Percentiles rank a stretch among this genome's conserved stretches.
Evolutionary conservation across 2,797 vertebrate genomes (phyloP).

Genomic region (Percopsis omiscomaycus): DNA sequence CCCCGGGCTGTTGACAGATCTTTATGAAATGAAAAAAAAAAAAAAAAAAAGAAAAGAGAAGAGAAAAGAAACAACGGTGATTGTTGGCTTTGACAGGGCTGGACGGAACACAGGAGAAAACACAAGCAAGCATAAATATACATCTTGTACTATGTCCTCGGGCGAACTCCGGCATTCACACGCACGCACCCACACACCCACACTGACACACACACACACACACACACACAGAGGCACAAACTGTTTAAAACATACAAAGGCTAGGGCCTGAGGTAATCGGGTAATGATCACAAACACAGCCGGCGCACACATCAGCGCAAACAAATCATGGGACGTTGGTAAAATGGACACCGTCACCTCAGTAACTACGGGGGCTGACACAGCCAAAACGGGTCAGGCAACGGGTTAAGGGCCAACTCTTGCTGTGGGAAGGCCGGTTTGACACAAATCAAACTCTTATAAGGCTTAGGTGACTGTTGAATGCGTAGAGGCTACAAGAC

Average conservation of each 20-base stretch:
- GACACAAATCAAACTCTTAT: conserved; percentile 62
- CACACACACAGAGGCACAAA: conserved; percentile 32
- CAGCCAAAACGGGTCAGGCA: conserved; percentile 33
- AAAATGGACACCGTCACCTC: conserved; percentile 39
- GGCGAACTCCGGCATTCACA: conserved; percentile 63
- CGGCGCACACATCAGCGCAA: conserved; percentile 25
- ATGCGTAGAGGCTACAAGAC: conserved; percentile 48
- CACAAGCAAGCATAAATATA: conserved; percentile 77
- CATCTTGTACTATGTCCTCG: conserved; percentile 74
- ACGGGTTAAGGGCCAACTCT: conserved; percentile 39
- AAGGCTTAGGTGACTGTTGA: conserved; percentile 51
- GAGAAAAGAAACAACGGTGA: conserved; percentile 80
- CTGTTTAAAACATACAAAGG: conserved; percentile 10
- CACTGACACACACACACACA: conserved; percentile 17
- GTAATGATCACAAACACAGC: conserved; percentile 14
- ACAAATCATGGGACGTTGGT: conserved; percentile 28
- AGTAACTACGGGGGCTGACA: conserved; percentile 21
- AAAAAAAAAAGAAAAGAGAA: conserved; percentile 69
- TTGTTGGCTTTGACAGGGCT: conserved; percentile 79
- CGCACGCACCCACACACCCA: conserved; percentile 13
- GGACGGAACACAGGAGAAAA: conserved; percentile 75
- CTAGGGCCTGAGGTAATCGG: conserved; percentile 47
- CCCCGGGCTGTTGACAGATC: conserved; percentile 85
- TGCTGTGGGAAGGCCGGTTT: conserved; percentile 23
- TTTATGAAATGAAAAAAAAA: conserved; percentile 81